Percentiles rank a stretch among this genome's conserved stretches.
phyloP scores from a whole-genome alignment of 2,113 vertebrate species.

The Misgurnus anguillicaudatus region DNA sequence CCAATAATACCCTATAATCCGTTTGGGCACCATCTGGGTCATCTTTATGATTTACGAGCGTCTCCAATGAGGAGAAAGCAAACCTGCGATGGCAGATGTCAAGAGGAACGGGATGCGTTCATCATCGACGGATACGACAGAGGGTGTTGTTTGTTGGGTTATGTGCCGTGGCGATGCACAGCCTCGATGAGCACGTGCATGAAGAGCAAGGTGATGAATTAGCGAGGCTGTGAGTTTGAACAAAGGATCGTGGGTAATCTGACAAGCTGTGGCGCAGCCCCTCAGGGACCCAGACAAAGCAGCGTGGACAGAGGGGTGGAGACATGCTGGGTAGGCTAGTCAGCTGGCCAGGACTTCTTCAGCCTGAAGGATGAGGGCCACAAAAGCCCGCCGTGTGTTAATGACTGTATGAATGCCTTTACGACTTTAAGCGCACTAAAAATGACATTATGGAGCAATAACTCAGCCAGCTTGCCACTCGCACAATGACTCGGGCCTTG shows the following conservation, averaged over 20 bases:
- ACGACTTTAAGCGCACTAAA: constrained; percentile 27
- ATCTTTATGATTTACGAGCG: constrained; percentile 51
- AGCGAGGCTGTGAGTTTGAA: constrained; percentile 22
- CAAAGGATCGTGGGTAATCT: constrained; percentile 48
- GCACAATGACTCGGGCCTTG: constrained; percentile 1
- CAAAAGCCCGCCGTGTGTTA: constrained; percentile 21
- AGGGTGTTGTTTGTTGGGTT: constrained; percentile 31
- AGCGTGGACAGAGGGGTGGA: constrained; percentile 1
- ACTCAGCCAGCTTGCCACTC: constrained; percentile 21
- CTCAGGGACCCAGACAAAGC: constrained; percentile 47
- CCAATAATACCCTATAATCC: constrained; percentile 59
- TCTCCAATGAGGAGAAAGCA: not conserved
- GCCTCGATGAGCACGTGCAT: constrained; percentile 3
- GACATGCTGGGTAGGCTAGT: constrained; percentile 20
- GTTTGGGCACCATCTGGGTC: constrained; percentile 57
- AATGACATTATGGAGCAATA: constrained; percentile 36
- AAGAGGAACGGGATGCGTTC: constrained; percentile 18
- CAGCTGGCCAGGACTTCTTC: constrained; percentile 42
- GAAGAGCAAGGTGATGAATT: constrained; percentile 48
- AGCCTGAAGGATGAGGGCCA: constrained; percentile 34
- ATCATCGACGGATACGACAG: constrained; percentile 12
- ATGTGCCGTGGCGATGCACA: constrained; percentile 4
- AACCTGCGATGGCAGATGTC: constrained; percentile 53
- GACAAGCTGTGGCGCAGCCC: constrained; percentile 40
- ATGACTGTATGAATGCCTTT: constrained; percentile 36